phyloP scores from a whole-genome alignment of 2,797 vertebrate genomes.

The Peromyscus attwateri region DNA sequence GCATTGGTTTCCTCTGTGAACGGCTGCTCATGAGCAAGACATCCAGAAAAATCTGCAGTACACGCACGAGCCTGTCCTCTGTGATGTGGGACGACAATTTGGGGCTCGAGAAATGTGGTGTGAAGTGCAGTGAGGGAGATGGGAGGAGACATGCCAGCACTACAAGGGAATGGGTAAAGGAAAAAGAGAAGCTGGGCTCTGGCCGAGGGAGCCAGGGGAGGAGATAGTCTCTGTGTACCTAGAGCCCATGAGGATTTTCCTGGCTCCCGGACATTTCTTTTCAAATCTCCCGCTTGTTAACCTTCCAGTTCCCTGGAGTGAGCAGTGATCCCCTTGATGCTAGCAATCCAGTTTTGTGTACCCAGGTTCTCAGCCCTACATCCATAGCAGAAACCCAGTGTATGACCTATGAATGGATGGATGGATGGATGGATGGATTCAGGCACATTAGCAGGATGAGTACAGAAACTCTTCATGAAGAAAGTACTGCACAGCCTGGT shows the following conservation, averaged over 20 bases:
- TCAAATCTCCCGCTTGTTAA: background rate
- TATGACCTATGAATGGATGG: background rate
- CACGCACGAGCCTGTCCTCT: background rate
- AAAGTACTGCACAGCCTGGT: background rate
- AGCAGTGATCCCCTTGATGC: background rate
- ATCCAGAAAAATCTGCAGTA: background rate
- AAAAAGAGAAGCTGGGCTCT: background rate
- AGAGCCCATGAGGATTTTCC: background rate
- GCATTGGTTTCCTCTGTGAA: conserved; percentile 34
- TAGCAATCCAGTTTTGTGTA: background rate
- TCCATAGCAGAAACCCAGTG: background rate
- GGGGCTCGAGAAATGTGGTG: background rate
- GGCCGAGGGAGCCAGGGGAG: background rate
- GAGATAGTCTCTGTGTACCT: background rate
- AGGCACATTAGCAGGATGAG: background rate
- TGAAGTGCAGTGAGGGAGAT: background rate
- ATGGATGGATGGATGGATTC: background rate
- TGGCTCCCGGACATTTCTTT: background rate
- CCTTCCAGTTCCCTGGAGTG: background rate
- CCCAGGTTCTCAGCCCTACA: background rate
- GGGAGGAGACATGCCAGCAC: background rate
- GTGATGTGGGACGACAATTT: background rate
- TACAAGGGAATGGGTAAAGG: background rate
- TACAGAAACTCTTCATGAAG: background rate
- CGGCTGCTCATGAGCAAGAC: background rate